Evolutionary conservation across 2,113 vertebrate genomes (phyloP).

Genomic region (Chroicocephalus ridibundus): DNA sequence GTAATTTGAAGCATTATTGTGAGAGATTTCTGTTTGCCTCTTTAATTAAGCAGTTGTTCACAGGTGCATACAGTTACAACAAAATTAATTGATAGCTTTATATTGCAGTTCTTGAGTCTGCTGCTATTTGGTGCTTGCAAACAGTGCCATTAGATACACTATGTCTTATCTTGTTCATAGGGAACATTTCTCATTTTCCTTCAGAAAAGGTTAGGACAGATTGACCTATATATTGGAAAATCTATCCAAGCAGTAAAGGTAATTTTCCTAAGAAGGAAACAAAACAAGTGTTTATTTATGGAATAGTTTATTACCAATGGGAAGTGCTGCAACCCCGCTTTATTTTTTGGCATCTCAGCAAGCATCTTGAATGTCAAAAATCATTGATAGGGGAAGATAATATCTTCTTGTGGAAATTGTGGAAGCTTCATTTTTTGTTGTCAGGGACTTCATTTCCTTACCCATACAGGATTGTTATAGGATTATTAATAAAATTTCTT

Average conservation of each 20-base stretch:
- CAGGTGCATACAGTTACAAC: conserved; percentile 84
- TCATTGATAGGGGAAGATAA: conserved; percentile 11
- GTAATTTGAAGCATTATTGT: conserved; percentile 78
- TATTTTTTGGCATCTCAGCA: conserved; percentile 46
- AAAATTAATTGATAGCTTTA: conserved; percentile 85
- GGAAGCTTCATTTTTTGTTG: conserved; percentile 13
- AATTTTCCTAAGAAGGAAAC: conserved; percentile 61
- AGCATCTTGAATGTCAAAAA: conserved; percentile 58
- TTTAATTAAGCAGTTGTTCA: conserved; percentile 84
- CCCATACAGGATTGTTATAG: neutral
- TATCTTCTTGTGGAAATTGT: conserved; percentile 13
- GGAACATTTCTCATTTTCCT: conserved; percentile 67
- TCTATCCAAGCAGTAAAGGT: conserved; percentile 63
- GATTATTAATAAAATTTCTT: neutral
- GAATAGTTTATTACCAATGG: conserved; percentile 58
- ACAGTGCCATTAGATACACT: conserved; percentile 59
- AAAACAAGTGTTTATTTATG: conserved; percentile 67
- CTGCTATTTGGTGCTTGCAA: conserved; percentile 71
- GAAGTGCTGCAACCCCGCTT: conserved; percentile 18
- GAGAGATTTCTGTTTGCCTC: conserved; percentile 81
- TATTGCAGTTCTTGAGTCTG: conserved; percentile 68
- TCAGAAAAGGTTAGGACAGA: conserved; percentile 59
- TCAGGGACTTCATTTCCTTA: neutral
- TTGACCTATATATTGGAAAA: conserved; percentile 69
- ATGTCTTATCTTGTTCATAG: conserved; percentile 50